Conservation (phyloP, 2,888 invertebrate species). For the Nipponacmea schrenckii region DNA sequence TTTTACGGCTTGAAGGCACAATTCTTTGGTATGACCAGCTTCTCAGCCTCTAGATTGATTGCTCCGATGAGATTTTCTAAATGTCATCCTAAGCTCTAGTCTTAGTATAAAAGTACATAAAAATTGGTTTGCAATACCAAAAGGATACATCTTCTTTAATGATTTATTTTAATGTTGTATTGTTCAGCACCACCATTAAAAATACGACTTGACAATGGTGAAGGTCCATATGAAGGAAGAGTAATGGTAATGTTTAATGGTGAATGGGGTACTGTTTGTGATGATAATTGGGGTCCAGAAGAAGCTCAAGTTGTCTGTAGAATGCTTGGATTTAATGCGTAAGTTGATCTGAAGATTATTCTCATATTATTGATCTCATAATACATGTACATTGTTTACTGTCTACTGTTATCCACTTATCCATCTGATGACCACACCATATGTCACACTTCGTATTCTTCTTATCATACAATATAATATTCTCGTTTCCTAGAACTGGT, state of each 20-base stretch:
- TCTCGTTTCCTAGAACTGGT: slow-evolving; percentile 5
- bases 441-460: too few species aligned
- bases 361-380: too few species aligned
- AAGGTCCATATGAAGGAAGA: slow-evolving; percentile 17
- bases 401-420: too few species aligned
- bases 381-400: too few species aligned
- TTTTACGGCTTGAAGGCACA: not conserved
- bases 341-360: slow-evolving; percentile 2
- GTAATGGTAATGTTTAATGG: slow-evolving; percentile 18
- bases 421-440: too few species aligned
- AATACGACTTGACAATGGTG: slow-evolving; percentile 17
- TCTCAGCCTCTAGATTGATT: too few species aligned
- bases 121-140: too few species aligned
- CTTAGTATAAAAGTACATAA: too few species aligned
- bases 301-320: slow-evolving; percentile 20
- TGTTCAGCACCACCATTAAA: not conserved
- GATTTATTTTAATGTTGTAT: not conserved
- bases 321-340: slow-evolving; percentile 19
- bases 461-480: too few species aligned
- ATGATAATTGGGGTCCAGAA: slow-evolving; percentile 18
- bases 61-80: too few species aligned
- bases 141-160: too few species aligned
- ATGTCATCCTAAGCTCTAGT: too few species aligned
- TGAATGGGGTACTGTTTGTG: slow-evolving; percentile 24
- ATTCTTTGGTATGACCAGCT: not conserved